Evolutionary conservation across 2,888 invertebrate species (phyloP), one percentile per base, ranked within the genome.

Genomic region (Ernsta delagoae): DNA sequence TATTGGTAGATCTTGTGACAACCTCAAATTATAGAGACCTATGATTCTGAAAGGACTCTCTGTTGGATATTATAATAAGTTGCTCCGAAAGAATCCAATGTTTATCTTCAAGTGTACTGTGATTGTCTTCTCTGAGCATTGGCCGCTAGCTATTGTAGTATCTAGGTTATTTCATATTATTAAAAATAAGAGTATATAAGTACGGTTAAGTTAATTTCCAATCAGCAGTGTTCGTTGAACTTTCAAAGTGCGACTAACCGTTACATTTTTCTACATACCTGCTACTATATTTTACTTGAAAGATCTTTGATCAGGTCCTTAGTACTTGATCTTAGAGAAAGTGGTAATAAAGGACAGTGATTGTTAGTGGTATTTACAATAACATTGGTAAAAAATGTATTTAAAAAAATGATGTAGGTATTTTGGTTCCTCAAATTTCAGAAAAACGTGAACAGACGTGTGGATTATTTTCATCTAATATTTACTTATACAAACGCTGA

Each of bases 361-460:
- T 36, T 67, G 56, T 48, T 41, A 67, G 73, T 73, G 72, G 69
- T 78, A 79, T 82, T 78, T 75, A 84, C 77, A 83, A 79, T 78
- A 83, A 82, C 75, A 73, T 81, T 77, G 79, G 79, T 83, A 81
- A 81, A 84, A 84, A 84, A 84, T 81, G 76, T 78, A 63, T 79
- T 78, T 82, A n/a, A 83, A 76, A 85, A 84, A 86, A 85, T 79
- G 83, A 81, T 86, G 81, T 84, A 75, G 75, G n/a, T n/a, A n/a
- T n/a, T 79, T 83, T 87, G 84, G 86, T 89, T 87, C 83, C 79
- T 84, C 77, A 80, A 82, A 85, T 78, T 79, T 82, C 74, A 77
- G 81, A 79, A 85, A 86, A 87, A 83, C 78, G 80, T 85, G 83
- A 85, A 86, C 83, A 83, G 79, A 83, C 78, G 80, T 83, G 75